Conservation (phyloP, 2,888 invertebrate genomes). For the Temnothorax rugatulus region DNA sequence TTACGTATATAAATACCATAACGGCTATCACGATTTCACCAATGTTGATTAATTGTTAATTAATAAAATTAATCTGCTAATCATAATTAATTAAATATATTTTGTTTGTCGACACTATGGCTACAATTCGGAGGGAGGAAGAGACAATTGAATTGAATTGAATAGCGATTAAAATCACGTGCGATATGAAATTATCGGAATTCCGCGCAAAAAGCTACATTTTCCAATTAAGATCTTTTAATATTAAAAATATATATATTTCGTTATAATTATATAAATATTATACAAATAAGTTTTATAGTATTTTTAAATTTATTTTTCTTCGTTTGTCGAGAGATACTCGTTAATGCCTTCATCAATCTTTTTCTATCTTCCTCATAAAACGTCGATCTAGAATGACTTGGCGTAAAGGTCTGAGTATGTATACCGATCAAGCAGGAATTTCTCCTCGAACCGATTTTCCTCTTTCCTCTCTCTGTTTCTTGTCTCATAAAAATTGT, state of each 20-base stretch:
- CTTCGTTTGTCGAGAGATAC: not conserved
- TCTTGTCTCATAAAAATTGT: not conserved
- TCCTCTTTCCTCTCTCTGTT: not conserved
- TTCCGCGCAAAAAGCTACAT: not conserved
- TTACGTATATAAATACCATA: not conserved
- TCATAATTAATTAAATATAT: conserved; percentile 14
- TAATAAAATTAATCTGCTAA: not conserved
- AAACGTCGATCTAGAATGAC: not conserved
- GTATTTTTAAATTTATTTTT: not conserved
- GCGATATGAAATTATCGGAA: not conserved
- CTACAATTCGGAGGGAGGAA: not conserved
- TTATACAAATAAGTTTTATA: not conserved
- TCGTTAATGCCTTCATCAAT: not conserved
- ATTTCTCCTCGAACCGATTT: not conserved
- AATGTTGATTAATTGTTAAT: conserved; percentile 4
- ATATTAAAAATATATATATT: not conserved
- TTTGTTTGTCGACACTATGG: not conserved
- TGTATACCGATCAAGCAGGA: not conserved
- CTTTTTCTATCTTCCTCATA: not conserved
- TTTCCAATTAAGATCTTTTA: not conserved
- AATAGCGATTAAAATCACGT: conserved; percentile 6
- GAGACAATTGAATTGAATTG: not conserved
- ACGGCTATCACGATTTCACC: not conserved
- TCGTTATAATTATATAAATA: not conserved
- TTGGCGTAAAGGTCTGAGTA: not conserved